Evolutionary conservation across 2,888 invertebrate genomes (phyloP), one percentile per base, ranked within the genome.

Genomic region (Allygus modestus): DNA sequence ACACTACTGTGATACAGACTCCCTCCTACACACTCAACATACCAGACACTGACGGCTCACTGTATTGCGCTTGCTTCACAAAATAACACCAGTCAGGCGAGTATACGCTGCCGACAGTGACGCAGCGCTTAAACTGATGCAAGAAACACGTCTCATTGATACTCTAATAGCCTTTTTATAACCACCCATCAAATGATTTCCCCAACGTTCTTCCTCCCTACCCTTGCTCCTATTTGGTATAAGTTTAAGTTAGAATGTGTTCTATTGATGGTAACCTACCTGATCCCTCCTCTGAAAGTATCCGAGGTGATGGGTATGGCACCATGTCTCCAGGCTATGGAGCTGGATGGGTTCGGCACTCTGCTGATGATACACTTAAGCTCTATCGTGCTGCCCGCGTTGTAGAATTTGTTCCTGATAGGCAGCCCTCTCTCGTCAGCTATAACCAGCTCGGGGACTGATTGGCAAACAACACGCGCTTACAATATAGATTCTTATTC

Each of bases 391-490:
- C 95, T 95, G 43, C 96, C 96, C 87, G 95, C 94, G 90, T 96
- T 96, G 92, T 96, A 96, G 90, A 95, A 95, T 91, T 96, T 96
- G 91, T 96, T 96, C 86, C 94, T 94, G 0, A 95, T 93, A 51
- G 94, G 93, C 46, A 94, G 93, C 20, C 96, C 96, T 87, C 95
- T 93, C 89, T 96, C 96, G 89, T 96, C 96, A 75, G 95, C 93
- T 88, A 96, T 96, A 89, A 95, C 95, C 88, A 96, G 95, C 89
- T 94, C 94, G 89, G 96, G 96, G 89, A 96, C 96, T 96, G 93
- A 65, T 20, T 46, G 46, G 46, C 46, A 46, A 46, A 46, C 58
- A 58, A 90, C 90, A 58, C 20, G 37, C n/a, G n/a, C n/a, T n/a
- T n/a, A n/a, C n/a, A n/a, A n/a, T n/a, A n/a, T n/a, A n/a, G n/a